Base-by-base conservation (phyloP, 2,797 vertebrate genomes). In the Schizopygopsis malacanthus region DNA sequence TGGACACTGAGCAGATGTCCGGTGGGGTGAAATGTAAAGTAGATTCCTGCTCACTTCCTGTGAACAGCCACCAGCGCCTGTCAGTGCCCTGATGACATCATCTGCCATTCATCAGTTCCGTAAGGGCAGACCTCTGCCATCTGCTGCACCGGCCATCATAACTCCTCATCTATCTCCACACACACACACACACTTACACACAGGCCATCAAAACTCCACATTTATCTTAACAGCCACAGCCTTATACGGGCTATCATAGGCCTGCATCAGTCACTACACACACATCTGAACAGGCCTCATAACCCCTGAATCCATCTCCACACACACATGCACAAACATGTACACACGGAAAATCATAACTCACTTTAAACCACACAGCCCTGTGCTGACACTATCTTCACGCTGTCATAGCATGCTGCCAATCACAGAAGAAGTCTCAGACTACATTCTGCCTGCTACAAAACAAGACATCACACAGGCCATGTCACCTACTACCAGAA, bases 41-140 rank as follows among this genome's bases (percentile, higher is more conserved):
- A 95, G 96, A 95, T 95, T 94, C 92, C 93, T 94, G 94, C 93
- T 92, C 92, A 95, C 94, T 96, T 96, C 95, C 96, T 96, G 94
- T 96, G 95, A 96, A 96, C 93, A 95, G 94, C 93, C 91, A 91
- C 92, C 89, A 93, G 89, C 83, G 92, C 92, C 96, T 97, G 97
- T 97, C 97, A 97, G 96, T 94, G 96, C 92, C 86, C 90, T 96
- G 96, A 98, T 99, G 97, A 98, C 97, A 98, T 99, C 98, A 99
- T 97, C 96, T 95, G 95, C 95, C 96, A 98, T 98, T 97, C 95
- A 97, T 99, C 96, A 97, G 90, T 92, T 92, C 93, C 94, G 94
- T 94, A 95, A 95, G 95, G 93, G 96, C 93, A 94, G 92, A 92
- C 95, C 95, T 93, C 94, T 95, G 95, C 97, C 98, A 98, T 98